These are phyloP conservation scores for Odontothrips loti DNA, from an alignment of 2,888 invertebrate species.

Conservation along the genomic window DNA sequence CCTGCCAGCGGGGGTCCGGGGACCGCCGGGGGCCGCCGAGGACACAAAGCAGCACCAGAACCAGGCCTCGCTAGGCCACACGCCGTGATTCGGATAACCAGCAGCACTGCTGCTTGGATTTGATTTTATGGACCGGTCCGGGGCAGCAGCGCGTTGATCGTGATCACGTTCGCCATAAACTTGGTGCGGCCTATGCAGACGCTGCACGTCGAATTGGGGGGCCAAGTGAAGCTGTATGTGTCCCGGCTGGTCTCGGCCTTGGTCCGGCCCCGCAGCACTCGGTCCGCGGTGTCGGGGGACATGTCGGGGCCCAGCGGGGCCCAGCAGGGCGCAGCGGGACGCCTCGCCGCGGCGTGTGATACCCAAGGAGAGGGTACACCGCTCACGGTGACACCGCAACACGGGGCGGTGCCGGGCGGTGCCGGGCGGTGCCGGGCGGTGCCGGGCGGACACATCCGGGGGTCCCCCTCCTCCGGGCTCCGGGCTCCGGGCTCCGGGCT, in stretches of 20 bases:
- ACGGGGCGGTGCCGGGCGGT: not conserved
- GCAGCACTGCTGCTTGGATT: not conserved
- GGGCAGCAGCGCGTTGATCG: no score
- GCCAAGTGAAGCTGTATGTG: no score
- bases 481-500: not conserved
- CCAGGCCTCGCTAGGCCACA: not conserved
- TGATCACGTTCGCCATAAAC: no score
- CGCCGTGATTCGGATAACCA: not conserved
- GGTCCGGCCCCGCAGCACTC: not conserved
- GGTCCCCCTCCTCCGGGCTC: not conserved
- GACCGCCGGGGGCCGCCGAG: not conserved
- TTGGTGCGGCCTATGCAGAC: no score
- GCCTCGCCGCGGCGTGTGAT: not conserved
- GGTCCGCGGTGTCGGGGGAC: not conserved
- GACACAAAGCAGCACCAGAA: not conserved
- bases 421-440: not conserved
- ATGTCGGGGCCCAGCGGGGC: not conserved
- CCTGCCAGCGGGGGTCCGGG: not conserved
- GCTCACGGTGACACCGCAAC: not conserved
- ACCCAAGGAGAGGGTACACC: not conserved
- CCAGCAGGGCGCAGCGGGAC: not conserved
- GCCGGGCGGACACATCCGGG: constrained; percentile 5
- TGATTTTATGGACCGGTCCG: not conserved
- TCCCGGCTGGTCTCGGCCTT: not conserved
- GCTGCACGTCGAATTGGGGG: no score